Conservation (phyloP, 2,888 invertebrate species). For the Schizaphis graminum region DNA sequence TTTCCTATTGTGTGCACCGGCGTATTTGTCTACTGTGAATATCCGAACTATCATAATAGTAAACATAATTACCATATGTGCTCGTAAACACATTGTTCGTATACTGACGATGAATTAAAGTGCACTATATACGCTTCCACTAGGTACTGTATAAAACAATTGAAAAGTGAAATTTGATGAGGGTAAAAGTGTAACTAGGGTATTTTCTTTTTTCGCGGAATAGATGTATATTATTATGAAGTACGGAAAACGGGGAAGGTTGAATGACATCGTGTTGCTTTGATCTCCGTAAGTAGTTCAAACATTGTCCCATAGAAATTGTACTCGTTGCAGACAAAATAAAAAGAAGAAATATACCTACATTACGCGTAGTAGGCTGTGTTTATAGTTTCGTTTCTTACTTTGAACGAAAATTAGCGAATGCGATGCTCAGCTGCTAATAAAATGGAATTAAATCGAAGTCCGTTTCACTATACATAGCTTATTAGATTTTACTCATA, state of each 20-base stretch:
- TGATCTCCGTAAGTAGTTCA: constrained; percentile 28
- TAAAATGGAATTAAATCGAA: neutral
- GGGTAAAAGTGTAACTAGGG: constrained; percentile 19
- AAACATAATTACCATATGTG: constrained; percentile 19
- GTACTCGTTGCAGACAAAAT: neutral
- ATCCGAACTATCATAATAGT: neutral
- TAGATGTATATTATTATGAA: constrained; percentile 33
- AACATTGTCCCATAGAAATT: constrained; percentile 7
- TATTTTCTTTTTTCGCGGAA: constrained; percentile 6
- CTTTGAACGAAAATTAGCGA: neutral
- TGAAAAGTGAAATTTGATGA: constrained; percentile 42
- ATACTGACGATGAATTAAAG: neutral
- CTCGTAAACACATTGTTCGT: neutral
- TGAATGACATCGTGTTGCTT: constrained; percentile 40
- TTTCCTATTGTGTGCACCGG: neutral
- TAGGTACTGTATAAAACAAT: constrained; percentile 14
- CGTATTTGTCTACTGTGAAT: neutral
- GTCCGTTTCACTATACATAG: neutral
- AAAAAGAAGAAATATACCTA: neutral
- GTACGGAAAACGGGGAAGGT: constrained; percentile 8
- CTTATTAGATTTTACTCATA: neutral
- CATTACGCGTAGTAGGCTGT: neutral
- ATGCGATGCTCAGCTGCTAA: neutral
- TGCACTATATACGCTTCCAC: neutral
- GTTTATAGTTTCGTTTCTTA: neutral